Base-by-base conservation (phyloP, 1,140 invertebrate species). In the Bombyx mandarina region DNA sequence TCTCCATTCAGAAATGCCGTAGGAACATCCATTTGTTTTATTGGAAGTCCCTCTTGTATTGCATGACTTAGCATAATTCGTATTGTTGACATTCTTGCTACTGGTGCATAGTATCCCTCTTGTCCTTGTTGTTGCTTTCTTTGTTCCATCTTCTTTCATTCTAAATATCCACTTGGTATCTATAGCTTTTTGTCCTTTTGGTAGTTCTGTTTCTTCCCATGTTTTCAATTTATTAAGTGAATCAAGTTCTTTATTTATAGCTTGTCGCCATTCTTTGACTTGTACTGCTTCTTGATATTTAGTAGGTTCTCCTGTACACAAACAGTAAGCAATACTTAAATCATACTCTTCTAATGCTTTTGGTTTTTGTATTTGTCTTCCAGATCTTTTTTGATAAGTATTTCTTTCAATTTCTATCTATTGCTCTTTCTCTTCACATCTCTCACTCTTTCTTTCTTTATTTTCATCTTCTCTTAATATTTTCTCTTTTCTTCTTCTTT, bases 161-260 rank as follows among this genome's bases (percentile, higher is more conserved):
- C 10, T 45, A 45, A 45, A 45, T 45, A 45, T 45, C 45, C 45
- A 50, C 18, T 50, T 50, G 8, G 18, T 50, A 50, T 50, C 49
- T 50, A 50, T 50, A 52, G 18, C 50, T 52, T 48, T 48, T 48
- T 10, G 10, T 12, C 22, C 47, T 48, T 18, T 48, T 48, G 47
- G 47, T 8, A 48, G 47, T 48, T 10, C 22, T 12, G 47, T 18
- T 8, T 48, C 47, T 10, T 48, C 47, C 50, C 50, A 52, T 52
- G 50, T 52, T 5, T 26, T 26, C 26, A 52, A 52, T 56, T 65
- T 56, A 10, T 53, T n/a, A 10, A 50, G 46, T 22, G 60, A 12
- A 9, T 64, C n/a, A 50, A 67, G n/a, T 54, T 67, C 65, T 52
- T n/a, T 54, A 52, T 67, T 10, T 44, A 67, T 58, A 9, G 62